These are phyloP conservation scores for Fragum fragum DNA, from an alignment of 2,888 invertebrate species.

Conservation along the genomic window DNA sequence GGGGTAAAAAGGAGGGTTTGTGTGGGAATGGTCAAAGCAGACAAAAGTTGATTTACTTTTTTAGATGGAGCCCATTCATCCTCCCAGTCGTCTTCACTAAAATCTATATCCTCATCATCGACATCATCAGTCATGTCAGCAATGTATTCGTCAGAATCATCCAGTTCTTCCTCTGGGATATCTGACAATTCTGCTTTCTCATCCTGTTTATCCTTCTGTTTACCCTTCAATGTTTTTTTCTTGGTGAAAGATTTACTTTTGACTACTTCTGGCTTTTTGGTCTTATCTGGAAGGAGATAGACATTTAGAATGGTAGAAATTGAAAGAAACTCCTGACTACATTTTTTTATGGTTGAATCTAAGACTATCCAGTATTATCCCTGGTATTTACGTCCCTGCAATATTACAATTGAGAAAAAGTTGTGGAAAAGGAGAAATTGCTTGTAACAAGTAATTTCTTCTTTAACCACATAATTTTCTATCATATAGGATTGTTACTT, in stretches of 20 bases:
- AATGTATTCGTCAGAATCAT: slow-evolving; percentile 45
- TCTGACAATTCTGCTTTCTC: slow-evolving; percentile 27
- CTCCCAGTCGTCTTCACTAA: not conserved
- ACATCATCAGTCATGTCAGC: slow-evolving; percentile 25
- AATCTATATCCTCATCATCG: slow-evolving; percentile 35
- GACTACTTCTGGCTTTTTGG: not conserved
- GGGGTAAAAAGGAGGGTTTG: too few relatives aligned
- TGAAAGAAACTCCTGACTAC: too few relatives aligned
- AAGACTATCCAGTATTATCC: too few relatives aligned
- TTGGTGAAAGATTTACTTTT: not conserved
- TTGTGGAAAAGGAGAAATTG: too few relatives aligned
- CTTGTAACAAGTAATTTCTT: too few relatives aligned
- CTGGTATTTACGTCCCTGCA: too few relatives aligned
- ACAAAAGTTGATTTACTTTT: not conserved
- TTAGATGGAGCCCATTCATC: slow-evolving; percentile 12
- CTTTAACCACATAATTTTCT: too few relatives aligned
- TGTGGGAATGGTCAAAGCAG: too few relatives aligned
- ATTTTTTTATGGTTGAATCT: too few relatives aligned
- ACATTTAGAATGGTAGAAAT: too few relatives aligned
- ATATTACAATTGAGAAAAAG: too few relatives aligned
- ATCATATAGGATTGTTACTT: too few relatives aligned
- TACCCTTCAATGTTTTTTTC: not conserved
- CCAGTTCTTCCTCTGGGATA: not conserved
- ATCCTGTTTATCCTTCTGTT: not conserved
- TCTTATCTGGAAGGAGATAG: not conserved